A percentile compares a stretch with the other conserved stretches of the same genome.
These are phyloP conservation scores for Pteropus rufus DNA, from an alignment of 2,797 vertebrate genomes.

Conservation along the genomic window DNA sequence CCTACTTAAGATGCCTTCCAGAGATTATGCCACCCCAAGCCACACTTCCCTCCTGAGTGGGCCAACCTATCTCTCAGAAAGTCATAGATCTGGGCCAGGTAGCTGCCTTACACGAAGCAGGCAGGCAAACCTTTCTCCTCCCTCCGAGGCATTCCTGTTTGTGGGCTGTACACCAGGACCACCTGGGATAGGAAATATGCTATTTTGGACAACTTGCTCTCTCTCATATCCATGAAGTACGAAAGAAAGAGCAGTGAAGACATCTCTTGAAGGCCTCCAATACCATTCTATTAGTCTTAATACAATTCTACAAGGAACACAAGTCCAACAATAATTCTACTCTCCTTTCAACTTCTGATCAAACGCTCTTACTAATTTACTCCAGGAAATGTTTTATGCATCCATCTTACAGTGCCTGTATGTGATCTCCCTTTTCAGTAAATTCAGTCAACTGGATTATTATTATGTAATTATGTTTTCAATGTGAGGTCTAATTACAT, in stretches of 20 bases:
- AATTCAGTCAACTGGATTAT: not conserved
- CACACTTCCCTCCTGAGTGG: not conserved
- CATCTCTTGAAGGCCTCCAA: rapidly evolving
- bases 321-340: not conserved
- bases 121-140: not conserved
- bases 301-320: not conserved
- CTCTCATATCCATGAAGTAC: not conserved
- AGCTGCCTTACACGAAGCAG: not conserved
- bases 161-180: not conserved
- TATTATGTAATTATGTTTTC: not conserved
- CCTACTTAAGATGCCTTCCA: not conserved
- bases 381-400: not conserved
- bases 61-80: not conserved
- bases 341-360: not conserved
- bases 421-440: not conserved
- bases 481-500: not conserved
- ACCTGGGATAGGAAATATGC: not conserved
- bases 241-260: not conserved
- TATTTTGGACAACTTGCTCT: not conserved
- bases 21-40: not conserved
- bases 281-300: not conserved
- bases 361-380: too few species aligned
- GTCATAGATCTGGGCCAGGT: not conserved
- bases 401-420: not conserved
- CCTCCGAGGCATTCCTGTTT: not conserved